Evolutionary conservation across 2,113 vertebrate species (phyloP), one percentile per base, ranked within the genome.

Genomic region (Hepsetus odoe): DNA sequence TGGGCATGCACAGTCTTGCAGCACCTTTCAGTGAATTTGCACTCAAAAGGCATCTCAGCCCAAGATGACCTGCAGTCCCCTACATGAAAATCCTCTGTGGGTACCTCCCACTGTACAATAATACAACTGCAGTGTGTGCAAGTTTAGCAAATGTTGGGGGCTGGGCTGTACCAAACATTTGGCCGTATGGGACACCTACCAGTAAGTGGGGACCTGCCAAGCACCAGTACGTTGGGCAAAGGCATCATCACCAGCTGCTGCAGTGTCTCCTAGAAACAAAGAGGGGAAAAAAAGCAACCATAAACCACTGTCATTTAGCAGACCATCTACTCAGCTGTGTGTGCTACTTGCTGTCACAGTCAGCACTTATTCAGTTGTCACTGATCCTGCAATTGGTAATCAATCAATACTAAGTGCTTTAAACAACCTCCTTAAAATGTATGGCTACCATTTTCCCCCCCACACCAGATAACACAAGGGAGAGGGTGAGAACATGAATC

Each of bases 211-310:
- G 93, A 96, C 87, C 96, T 94, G 70, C 97, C 97, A 84, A 99
- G 94, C 73, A 95, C 92, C 90, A 99, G 90, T 72, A 99, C 94
- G 77, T 99, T 95, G 80, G 98, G 98, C 86, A 98, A 90, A 84
- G 96, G 94, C 98, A 99, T 99, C 96, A 98, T 95, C 76, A 99
- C 95, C 86, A 99, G 88, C 83, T 99, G 98, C 87, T 99, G 97
- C 82, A 99, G 94, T 79, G 85, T 96, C 86, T 99, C 98, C 98
- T 99, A 85, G 26, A 83, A 75, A 61, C 82, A 90, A 80, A 28
- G 33, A 84, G n/a, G n/a, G n/a, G 64, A 86, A 30, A 81, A 58
- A 11, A 49, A 35, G 70, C 4, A 66, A 18, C 59, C 18, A 68
- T 14, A 61, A 9, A 70, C 53, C 35, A 74, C 20, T 14, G 13